phyloP scores from a whole-genome alignment of 1,140 invertebrate species.

The Drosophila ironensis region DNA sequence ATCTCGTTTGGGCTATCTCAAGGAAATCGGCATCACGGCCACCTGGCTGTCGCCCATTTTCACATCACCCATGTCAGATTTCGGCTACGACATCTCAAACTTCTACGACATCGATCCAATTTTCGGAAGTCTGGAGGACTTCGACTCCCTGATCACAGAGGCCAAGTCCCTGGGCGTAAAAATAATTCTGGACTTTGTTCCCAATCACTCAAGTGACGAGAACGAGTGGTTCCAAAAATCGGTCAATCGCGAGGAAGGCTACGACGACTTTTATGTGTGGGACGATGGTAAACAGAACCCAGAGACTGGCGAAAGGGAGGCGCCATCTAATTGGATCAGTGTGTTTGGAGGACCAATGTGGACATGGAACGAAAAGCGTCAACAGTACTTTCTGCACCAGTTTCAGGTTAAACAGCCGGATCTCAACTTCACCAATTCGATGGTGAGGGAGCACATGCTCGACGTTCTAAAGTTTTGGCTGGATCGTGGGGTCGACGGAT shows the following conservation, averaged over 20 bases:
- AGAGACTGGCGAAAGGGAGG: constrained; percentile 58
- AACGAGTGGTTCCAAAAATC: constrained; percentile 88
- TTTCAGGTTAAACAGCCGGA: constrained; percentile 86
- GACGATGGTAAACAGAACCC: constrained; percentile 82
- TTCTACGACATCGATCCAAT: constrained; percentile 87
- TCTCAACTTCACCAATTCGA: constrained; percentile 86
- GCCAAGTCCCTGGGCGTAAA: constrained; percentile 83
- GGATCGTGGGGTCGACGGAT: constrained; percentile 89
- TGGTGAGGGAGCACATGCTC: constrained; percentile 85
- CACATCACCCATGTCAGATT: constrained; percentile 86
- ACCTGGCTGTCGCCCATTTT: constrained; percentile 89
- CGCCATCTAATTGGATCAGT: constrained; percentile 88
- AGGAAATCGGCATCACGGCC: constrained; percentile 84
- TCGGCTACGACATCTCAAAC: constrained; percentile 87
- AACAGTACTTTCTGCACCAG: constrained; percentile 87
- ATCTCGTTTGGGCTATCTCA: constrained; percentile 82
- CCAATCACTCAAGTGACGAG: constrained; percentile 89
- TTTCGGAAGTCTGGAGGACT: constrained; percentile 89
- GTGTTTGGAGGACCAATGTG: constrained; percentile 85
- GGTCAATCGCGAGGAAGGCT: constrained; percentile 83
- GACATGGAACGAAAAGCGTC: constrained; percentile 84
- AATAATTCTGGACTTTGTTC: constrained; percentile 82
- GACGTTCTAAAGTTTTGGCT: constrained; percentile 89
- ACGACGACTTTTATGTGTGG: constrained; percentile 89
- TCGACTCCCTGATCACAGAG: constrained; percentile 85